Percentiles rank a stretch among this genome's conserved stretches.
Evolutionary conservation across 2,113 vertebrate species (phyloP).

Genomic region (Ictalurus punctatus): DNA sequence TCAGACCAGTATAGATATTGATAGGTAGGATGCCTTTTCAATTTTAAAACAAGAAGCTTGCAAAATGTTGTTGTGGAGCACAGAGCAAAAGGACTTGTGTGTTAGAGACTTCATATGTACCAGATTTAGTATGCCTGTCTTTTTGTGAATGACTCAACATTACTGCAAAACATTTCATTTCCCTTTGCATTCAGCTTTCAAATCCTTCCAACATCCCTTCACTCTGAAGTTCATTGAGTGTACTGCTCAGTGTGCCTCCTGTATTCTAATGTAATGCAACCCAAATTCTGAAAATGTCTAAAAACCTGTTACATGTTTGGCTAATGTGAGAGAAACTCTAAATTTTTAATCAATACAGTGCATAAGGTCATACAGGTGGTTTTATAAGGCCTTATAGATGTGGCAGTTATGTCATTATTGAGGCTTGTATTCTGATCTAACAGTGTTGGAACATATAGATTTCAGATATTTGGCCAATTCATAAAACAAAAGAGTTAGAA

Average conservation of each 20-base stretch:
- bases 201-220: background rate
- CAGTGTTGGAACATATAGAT: background rate
- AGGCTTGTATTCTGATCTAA: background rate
- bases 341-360: background rate
- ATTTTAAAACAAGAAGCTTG: background rate
- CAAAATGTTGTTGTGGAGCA: background rate
- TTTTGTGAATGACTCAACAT: constrained; percentile 15
- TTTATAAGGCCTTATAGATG: background rate
- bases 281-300: background rate
- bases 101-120: background rate
- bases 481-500: background rate
- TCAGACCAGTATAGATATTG: background rate
- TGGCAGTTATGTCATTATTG: background rate
- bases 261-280: background rate
- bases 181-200: constrained; percentile 14
- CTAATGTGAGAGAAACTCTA: background rate
- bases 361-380: background rate
- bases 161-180: constrained; percentile 7
- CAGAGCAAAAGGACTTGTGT: background rate
- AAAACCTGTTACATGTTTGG: background rate
- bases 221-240: background rate
- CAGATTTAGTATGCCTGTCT: background rate
- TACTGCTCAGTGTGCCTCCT: background rate
- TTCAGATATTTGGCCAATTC: background rate
- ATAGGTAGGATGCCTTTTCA: background rate